Base-by-base conservation (phyloP, 2,797 vertebrate genomes). In the Denticeps clupeoides region DNA sequence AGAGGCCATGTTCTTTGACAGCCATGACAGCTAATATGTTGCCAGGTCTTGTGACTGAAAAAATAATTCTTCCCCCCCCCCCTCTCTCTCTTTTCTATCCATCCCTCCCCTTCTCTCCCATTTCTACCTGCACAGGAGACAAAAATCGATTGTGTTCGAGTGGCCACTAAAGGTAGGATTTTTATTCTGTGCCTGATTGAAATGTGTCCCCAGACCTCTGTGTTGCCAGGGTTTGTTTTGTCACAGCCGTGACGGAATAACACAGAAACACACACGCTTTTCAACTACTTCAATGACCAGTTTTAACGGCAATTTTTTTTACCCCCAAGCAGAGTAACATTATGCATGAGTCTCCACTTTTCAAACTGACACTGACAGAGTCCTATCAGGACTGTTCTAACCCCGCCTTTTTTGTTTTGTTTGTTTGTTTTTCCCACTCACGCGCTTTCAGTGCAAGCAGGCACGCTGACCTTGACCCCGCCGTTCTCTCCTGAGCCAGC, bases 61-160 rank as follows among this genome's bases (percentile, higher is more conserved):
- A 50, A 55, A 46, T 61, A 48, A 64, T 8, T 25, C 45, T 25
- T 44, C 43, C 49, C 41, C 38, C 46, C 54, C 51, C 51, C 45
- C 55, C 54, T 53, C 41, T 19, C 41, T 50, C 7, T 48, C 8
- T 45, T 57, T 35, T 48, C 41, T 57, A 38, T 63, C 41, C 19
- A 7, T 33, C 47, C 51, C 38, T 61, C 28, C 51, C 22, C 28
- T 46, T 59, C 27, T 59, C 40, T 62, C 60, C 67, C 63, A 62
- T 21, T 56, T 54, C 77, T 54, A 83, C 65, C 78, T 79, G 47
- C 59, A 70, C 77, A 90, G 88, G 87, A 90, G 79, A 90, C 88
- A 70, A 90, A 89, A 80, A 90, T 89, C 23, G 87, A 89, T 77
- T 90, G 88, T 67, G 86, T 90, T 51, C 81, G 75, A 57, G 86